A percentile compares a stretch with the other conserved stretches of the same genome.
Evolutionary conservation across 2,888 invertebrate genomes (phyloP).

Genomic region (Cataglyphis rosenhaueri): DNA sequence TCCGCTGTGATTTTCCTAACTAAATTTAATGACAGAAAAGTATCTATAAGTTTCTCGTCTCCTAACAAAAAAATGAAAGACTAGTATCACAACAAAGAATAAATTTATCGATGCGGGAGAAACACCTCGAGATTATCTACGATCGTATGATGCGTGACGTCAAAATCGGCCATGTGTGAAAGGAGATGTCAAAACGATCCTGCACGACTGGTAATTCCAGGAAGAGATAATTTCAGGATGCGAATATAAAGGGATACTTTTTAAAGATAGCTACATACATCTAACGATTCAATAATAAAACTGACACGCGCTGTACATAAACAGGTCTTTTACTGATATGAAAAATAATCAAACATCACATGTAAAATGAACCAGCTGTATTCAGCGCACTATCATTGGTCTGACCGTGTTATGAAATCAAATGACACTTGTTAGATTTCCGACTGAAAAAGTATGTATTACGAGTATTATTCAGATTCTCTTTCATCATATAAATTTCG

Average conservation of each 20-base stretch:
- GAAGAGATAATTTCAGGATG: slow-evolving; percentile 70
- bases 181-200: slow-evolving; percentile 68
- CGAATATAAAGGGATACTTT: slow-evolving; percentile 66
- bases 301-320: neutral
- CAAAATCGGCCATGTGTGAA: slow-evolving; percentile 73
- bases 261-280: slow-evolving; percentile 60
- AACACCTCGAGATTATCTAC: slow-evolving; percentile 61
- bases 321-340: neutral
- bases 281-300: slow-evolving; percentile 55
- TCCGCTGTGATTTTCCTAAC: neutral
- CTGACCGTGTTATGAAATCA: neutral
- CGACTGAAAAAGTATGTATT: neutral
- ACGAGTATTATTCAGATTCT: neutral
- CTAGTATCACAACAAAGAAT: neutral
- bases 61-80: neutral
- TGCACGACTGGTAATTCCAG: slow-evolving; percentile 68
- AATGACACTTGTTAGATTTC: neutral
- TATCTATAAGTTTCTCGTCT: neutral
- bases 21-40: neutral
- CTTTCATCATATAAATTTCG: neutral
- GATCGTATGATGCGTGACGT: slow-evolving; percentile 76
- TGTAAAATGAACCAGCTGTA: neutral
- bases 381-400: neutral
- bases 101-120: slow-evolving; percentile 49
- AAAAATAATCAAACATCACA: slow-evolving; percentile 29